Conservation (phyloP, 2,113 vertebrate species). For the Callopanchax toddi region DNA sequence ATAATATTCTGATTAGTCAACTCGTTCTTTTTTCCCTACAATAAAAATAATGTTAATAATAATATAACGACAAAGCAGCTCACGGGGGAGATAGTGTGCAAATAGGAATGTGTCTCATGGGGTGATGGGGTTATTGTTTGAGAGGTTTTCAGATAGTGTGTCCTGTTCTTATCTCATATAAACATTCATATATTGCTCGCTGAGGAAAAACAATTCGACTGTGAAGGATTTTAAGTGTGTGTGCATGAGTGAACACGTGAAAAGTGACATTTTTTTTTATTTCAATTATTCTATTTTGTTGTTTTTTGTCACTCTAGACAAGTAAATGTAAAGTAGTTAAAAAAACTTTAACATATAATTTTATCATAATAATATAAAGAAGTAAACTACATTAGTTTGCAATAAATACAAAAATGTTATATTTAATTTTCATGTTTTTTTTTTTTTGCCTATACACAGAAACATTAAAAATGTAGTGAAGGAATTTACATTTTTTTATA, state of each 20-base stretch:
- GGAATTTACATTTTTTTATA: too few relatives aligned
- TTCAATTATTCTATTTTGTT: too few relatives aligned
- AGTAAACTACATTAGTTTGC: too few relatives aligned
- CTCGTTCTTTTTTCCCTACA: conserved; percentile 31
- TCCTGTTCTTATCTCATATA: conserved; percentile 86
- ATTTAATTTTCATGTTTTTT: too few relatives aligned
- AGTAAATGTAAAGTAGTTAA: too few relatives aligned
- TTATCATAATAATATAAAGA: too few relatives aligned
- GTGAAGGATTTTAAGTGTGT: conserved; percentile 11
- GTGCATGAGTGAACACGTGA: conserved; percentile 1
- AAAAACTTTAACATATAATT: too few relatives aligned
- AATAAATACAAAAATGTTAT: too few relatives aligned
- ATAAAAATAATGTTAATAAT: conserved; percentile 37
- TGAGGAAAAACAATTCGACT: conserved; percentile 67
- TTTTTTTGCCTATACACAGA: too few relatives aligned
- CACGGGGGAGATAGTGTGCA: conserved; percentile 57
- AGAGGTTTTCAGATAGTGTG: conserved; percentile 68
- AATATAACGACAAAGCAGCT: conserved; percentile 31
- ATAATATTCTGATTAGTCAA: conserved; percentile 58
- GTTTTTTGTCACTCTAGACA: too few relatives aligned
- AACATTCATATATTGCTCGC: conserved; percentile 79
- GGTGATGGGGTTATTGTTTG: conserved; percentile 47
- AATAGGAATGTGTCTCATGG: conserved; percentile 53
- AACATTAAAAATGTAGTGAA: too few relatives aligned
- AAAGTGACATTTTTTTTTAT: too few relatives aligned